Conservation (phyloP, 2,113 vertebrate species). For the Hoplias malabaricus region DNA sequence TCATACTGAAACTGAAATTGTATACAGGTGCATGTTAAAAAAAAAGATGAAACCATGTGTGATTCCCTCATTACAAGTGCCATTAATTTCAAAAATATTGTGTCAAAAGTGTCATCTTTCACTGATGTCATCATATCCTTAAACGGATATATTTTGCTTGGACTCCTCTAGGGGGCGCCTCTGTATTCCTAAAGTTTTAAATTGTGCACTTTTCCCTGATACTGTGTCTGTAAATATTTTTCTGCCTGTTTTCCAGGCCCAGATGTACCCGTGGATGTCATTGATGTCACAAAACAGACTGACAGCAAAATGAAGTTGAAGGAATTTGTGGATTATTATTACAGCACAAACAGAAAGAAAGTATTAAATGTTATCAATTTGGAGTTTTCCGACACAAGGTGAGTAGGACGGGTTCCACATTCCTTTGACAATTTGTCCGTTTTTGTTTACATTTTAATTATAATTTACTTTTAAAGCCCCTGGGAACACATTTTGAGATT, state of each 20-base stretch:
- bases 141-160: too few species aligned
- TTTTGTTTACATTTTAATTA: too few species aligned
- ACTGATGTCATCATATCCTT: background rate
- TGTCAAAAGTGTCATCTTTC: background rate
- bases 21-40: background rate
- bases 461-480: too few species aligned
- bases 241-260: conserved; percentile 74
- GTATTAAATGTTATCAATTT: conserved; percentile 93
- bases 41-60: background rate
- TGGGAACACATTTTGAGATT: too few species aligned
- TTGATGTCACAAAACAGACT: conserved; percentile 94
- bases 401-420: background rate
- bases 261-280: conserved; percentile 89
- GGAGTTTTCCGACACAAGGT: conserved; percentile 95
- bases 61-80: background rate
- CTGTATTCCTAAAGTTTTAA: background rate
- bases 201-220: background rate
- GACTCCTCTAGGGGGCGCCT: conserved; percentile 28
- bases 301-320: conserved; percentile 97
- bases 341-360: conserved; percentile 96
- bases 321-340: conserved; percentile 98
- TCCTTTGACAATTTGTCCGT: too few species aligned
- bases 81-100: background rate
- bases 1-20: too few species aligned
- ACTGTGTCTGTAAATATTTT: background rate